A percentile compares a stretch with the other conserved stretches of the same genome.
These are phyloP conservation scores for Lepus townsendii DNA, from an alignment of 2,797 vertebrate genomes.

Conservation along the genomic window DNA sequence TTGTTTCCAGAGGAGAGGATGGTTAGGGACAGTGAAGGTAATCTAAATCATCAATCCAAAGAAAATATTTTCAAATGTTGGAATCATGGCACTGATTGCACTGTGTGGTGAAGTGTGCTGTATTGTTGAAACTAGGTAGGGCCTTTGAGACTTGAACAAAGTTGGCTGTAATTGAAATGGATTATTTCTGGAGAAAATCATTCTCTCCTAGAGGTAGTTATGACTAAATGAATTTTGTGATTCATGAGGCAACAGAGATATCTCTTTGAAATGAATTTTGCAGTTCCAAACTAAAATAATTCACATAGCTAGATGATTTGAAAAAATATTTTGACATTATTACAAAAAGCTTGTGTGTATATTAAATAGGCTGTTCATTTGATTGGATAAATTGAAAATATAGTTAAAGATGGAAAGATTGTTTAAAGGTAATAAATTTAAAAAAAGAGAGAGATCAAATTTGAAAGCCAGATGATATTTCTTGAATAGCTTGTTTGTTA, in stretches of 20 bases:
- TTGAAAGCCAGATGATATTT: not conserved
- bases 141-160: not conserved
- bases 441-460: not conserved
- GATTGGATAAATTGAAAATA: not conserved
- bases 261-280: not conserved
- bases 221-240: conserved; percentile 19
- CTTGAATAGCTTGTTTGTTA: not conserved
- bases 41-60: not conserved
- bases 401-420: not conserved
- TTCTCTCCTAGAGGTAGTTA: not conserved
- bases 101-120: not conserved
- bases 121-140: not conserved
- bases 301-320: not conserved
- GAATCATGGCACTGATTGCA: not conserved
- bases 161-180: not conserved
- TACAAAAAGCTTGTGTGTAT: not conserved
- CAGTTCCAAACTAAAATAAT: conserved; percentile 19
- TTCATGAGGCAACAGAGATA: not conserved
- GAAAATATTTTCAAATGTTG: conserved; percentile 33
- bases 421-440: not conserved
- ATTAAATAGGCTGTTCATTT: not conserved
- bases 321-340: not conserved
- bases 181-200: conserved; percentile 32
- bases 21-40: not conserved
- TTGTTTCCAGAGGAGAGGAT: not conserved